Evolutionary conservation across 1,140 invertebrate species (phyloP).

Genomic region (Tribolium madens): DNA sequence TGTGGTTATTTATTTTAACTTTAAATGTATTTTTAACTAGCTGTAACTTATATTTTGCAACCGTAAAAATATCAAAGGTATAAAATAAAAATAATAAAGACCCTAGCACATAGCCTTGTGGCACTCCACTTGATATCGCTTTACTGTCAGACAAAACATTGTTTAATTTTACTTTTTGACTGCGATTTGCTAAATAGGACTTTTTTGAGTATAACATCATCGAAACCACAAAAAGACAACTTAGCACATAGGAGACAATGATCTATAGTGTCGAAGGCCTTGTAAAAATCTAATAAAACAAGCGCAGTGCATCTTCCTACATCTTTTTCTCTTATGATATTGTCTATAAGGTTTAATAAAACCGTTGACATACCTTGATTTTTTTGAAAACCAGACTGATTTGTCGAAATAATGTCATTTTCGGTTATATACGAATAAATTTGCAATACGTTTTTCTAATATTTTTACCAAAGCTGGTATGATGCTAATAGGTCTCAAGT

Average conservation of each 20-base stretch:
- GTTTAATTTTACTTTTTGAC: background rate
- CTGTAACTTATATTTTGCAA: too few species aligned
- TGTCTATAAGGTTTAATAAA: background rate
- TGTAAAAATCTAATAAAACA: background rate
- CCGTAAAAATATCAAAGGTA: background rate
- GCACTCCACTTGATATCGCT: background rate
- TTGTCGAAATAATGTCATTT: background rate
- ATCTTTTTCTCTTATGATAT: background rate
- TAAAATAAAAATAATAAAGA: background rate
- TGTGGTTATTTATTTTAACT: background rate
- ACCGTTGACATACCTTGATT: background rate
- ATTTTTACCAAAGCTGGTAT: too few species aligned
- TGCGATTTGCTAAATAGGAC: background rate
- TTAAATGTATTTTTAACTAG: too few species aligned
- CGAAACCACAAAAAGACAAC: background rate
- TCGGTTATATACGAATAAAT: background rate
- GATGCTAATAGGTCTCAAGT: too few species aligned
- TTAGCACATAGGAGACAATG: background rate
- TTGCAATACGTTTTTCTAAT: too few species aligned
- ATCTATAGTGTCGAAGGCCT: background rate
- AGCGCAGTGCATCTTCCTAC: background rate
- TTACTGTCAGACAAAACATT: background rate
- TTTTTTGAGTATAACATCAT: background rate
- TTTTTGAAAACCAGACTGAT: background rate
- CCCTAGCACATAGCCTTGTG: background rate